Base-by-base conservation (phyloP, 2,797 vertebrate species). In the Pangasius krempfi region DNA sequence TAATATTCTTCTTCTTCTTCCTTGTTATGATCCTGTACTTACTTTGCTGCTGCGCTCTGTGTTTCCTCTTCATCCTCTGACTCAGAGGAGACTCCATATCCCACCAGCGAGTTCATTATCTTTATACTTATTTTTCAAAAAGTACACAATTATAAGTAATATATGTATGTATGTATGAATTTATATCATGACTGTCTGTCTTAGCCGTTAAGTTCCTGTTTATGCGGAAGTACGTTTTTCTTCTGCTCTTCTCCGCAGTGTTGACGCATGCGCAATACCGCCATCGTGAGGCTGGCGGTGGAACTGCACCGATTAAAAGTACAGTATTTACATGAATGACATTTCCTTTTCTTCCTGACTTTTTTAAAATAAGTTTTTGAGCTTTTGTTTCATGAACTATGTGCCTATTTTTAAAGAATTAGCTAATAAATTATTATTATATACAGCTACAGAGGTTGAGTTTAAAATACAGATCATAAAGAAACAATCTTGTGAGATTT, bases 51-150 rank as follows among this genome's bases (percentile, higher is more conserved):
- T 80, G 30, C 89, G n/a, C 89, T 92, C 1, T 91, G 92, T 20
- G 5, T 91, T 0, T 95, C 95, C n/a, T 89, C 94, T 22, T 96
- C 96, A 16, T 94, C 94, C 87, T 96, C 96, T 5, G 95, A 96
- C 0, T 94, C 95, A 0, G 96, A 97, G 12, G 96, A 97, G 44
- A 95, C 81, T 58, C 95, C 95, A 90, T 97, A 97, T 14, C 95
- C 95, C 10, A 97, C 96, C 56, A 96, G 93, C n/a, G 95, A 94
- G 89, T 94, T 94, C 95, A 95, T 95, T 54, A 52, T 18, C 5
- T 79, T 54, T 56, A 27, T 2, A 47, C 5, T 76, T 50, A 47
- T 76, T 50, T 3, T 27, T 44, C 13, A 7, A 4, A 16, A 56
- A 56, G 14, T 56, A 50, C 18, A 72, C 68, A 9, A 18, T 5